phyloP scores from a whole-genome alignment of 2,113 vertebrate species.

The Pyrgilauda ruficollis region DNA sequence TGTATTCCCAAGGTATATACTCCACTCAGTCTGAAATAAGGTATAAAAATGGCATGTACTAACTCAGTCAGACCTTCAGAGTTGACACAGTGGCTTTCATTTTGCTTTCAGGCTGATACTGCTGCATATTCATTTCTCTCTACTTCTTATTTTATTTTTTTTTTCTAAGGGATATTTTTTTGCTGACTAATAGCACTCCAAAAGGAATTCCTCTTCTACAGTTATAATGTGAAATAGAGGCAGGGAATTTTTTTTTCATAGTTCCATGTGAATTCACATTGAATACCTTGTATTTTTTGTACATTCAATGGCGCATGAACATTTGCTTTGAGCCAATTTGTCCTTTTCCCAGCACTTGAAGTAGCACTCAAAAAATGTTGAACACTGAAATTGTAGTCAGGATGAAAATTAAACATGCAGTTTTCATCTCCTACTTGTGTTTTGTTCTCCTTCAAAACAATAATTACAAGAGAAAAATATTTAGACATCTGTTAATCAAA shows the following conservation, averaged over 20 bases:
- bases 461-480: background rate
- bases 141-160: background rate
- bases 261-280: background rate
- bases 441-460: background rate
- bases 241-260: background rate
- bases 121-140: rapidly evolving
- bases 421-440: background rate
- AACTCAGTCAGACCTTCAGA: background rate
- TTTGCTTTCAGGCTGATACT: background rate
- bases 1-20: background rate
- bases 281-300: background rate
- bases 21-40: background rate
- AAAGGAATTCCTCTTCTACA: background rate
- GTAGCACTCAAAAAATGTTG: background rate
- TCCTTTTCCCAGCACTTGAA: background rate
- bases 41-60: background rate
- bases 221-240: background rate
- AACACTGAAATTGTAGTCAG: background rate
- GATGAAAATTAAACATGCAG: background rate
- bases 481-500: background rate
- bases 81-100: background rate
- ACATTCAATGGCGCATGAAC: rapidly evolving
- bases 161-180: background rate
- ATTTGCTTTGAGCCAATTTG: background rate
- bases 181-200: background rate